Percentiles rank a stretch among this genome's conserved stretches.
phyloP scores from a whole-genome alignment of 2,113 vertebrate genomes.

The Chauna torquata region DNA sequence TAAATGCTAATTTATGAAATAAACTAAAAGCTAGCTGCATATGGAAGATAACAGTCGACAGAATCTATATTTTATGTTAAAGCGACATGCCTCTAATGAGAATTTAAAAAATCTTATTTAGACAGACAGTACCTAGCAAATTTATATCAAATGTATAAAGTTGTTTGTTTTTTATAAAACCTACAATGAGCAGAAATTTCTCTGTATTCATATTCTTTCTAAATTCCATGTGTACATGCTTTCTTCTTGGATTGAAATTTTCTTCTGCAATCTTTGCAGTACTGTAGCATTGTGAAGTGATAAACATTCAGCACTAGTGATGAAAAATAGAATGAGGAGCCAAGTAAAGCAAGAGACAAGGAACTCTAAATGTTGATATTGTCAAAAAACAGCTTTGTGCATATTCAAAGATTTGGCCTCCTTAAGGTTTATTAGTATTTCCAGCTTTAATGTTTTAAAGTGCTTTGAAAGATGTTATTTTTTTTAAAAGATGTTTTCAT shows the following conservation, averaged over 20 bases:
- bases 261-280: neutral
- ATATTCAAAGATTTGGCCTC: neutral
- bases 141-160: neutral
- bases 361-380: neutral
- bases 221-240: neutral
- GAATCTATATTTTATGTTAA: neutral
- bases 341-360: slow-evolving; percentile 29
- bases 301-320: neutral
- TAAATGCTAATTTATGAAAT: slow-evolving; percentile 31
- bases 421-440: neutral
- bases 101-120: neutral
- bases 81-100: neutral
- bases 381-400: neutral
- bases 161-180: neutral
- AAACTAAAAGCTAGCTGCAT: slow-evolving; percentile 4
- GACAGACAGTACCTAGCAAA: neutral
- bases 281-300: neutral
- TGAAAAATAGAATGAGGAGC: slow-evolving; percentile 17
- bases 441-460: neutral
- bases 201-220: neutral
- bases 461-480: neutral
- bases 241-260: slow-evolving; percentile 11
- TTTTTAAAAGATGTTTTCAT: neutral
- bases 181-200: neutral
- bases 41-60: neutral